Conservation (phyloP, 2,888 invertebrate genomes). For the Lycophotia porphyrea region DNA sequence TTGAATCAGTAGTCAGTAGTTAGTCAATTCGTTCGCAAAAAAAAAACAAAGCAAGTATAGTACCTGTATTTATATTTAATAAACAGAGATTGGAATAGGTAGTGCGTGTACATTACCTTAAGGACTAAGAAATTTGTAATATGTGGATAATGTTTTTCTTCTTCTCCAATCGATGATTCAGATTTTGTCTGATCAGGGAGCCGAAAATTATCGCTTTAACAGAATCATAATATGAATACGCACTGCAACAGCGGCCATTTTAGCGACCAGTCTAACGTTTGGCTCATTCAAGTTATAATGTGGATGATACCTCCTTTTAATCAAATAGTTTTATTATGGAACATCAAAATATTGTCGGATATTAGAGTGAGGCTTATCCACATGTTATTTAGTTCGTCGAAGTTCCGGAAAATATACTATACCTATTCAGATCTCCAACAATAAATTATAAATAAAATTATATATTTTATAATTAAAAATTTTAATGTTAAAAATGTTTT, state of each 20-base stretch:
- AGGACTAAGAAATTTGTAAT: not conserved
- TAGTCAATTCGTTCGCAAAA: constrained; percentile 48
- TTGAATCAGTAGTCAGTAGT: constrained; percentile 28
- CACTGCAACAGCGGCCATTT: too few species aligned
- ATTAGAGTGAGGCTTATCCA: not conserved
- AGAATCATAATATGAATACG: too few species aligned
- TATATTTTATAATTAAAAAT: not conserved
- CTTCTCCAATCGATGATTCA: not conserved
- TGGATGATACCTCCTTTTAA: not conserved
- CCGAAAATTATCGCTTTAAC: too few species aligned
- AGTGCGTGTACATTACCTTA: not conserved
- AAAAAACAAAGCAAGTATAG: constrained; percentile 62
- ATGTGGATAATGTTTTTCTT: too few species aligned
- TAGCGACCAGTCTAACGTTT: not conserved
- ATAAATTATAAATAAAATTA: not conserved
- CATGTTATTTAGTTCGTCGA: not conserved
- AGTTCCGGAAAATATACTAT: not conserved
- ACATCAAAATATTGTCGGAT: not conserved
- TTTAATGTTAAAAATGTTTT: constrained; percentile 17
- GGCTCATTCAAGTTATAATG: not conserved
- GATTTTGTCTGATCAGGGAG: not conserved
- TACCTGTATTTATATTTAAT: constrained; percentile 35
- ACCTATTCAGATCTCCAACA: not conserved
- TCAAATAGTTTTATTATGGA: not conserved
- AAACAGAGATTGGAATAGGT: not conserved